These are phyloP conservation scores for Patiria miniata DNA, from an alignment of 35 echinoderm and acorn worm genomes.

Conservation along the genomic window DNA sequence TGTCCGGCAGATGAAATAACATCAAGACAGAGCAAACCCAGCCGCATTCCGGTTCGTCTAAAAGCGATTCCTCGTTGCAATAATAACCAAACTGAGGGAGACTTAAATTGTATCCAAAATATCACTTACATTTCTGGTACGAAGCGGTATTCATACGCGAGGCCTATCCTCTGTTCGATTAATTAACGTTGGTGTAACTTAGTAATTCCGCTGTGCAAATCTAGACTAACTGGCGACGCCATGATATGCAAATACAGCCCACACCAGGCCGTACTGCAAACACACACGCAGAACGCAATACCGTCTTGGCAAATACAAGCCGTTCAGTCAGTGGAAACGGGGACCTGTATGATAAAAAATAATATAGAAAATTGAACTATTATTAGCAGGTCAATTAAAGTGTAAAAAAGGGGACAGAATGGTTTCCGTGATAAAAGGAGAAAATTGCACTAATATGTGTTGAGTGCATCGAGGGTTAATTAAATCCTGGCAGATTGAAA, in stretches of 20 bases:
- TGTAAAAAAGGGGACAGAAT: not conserved
- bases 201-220: conserved; percentile 15
- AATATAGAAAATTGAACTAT: not conserved
- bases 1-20: no score
- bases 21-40: no score
- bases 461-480: no score
- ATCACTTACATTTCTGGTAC: conserved; percentile 5
- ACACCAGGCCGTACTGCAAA: conserved; percentile 10
- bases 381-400: not conserved
- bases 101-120: not conserved
- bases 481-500: no score
- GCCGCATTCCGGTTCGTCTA: no score
- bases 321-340: not conserved
- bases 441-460: no score
- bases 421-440: no score
- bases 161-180: not conserved
- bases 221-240: conserved; percentile 14
- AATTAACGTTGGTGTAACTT: not conserved
- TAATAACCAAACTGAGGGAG: no score
- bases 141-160: not conserved
- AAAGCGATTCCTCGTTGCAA: no score
- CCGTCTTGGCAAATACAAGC: conserved; percentile 13
- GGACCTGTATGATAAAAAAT: not conserved
- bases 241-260: conserved; percentile 8
- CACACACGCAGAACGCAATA: not conserved